Base-by-base conservation (phyloP, 2,888 invertebrate genomes). In the Caenorhabditis sp. region DNA sequence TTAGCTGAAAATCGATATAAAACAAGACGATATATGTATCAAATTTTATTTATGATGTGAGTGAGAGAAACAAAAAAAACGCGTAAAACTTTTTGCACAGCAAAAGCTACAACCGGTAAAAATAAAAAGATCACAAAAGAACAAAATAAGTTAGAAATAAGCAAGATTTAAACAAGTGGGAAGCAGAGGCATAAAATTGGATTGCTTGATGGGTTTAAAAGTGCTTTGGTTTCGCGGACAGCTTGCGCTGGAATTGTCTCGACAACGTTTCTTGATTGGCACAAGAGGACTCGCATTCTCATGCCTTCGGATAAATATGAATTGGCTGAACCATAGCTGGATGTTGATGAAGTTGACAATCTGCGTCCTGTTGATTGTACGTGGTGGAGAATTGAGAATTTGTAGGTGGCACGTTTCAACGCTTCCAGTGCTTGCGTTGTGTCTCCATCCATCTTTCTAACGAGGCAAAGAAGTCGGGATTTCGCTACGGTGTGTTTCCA, bases 141-240 rank as follows among this genome's bases (percentile, higher is more conserved):
- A 5, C 12, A 17, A 58, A 58, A 58, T 55, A 55, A 58, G 6
- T 58, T 1, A 58, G 19, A 31, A 19, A 17, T 19, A 36, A 36
- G 31, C 6, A 36, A 58, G 3, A 6, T 36, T 27, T 54, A 73
- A 54, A 70, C 66, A 1, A 75, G 49, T 12, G 66, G 69, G 77
- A 86, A 84, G 67, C 86, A 86, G 17, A 86, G 64, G 69, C 86
- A 86, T 19, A 84, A 70, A 61, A 86, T 69, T 10, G 83, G 84
- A 27, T 85, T 86, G 31, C 77, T 72, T 51, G 77, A 77, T 26
- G 84, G 82, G 19, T 79, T 81, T 23, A 86, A 74, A 58, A 85
- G 78, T 54, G 78, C 81, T 43, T 83, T 84, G 10, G 83, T 77
- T 55, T 85, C 85, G 17, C 83, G 75, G 54, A 86, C 66, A 10